phyloP scores from a whole-genome alignment of 1,140 invertebrate genomes.

The Drosophila orosa region DNA sequence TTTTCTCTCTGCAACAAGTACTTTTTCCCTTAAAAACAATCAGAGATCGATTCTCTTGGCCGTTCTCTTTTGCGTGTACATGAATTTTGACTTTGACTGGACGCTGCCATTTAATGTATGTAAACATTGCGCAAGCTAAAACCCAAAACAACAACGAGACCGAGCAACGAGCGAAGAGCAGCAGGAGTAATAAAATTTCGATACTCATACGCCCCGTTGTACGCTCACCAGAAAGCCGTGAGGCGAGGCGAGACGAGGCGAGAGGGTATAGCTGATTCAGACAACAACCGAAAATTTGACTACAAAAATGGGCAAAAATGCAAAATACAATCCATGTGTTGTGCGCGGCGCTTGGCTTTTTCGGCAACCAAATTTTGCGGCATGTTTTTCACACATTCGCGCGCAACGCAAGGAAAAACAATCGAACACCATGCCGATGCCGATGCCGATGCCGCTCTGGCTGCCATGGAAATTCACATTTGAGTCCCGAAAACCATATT shows the following conservation, averaged over 20 bases:
- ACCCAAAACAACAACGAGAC: conserved; percentile 56
- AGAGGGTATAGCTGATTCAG: conserved; percentile 63
- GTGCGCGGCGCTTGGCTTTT: conserved; percentile 63
- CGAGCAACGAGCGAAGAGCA: conserved; percentile 10
- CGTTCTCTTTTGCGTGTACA: conserved; percentile 54
- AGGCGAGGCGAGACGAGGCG: too few species aligned
- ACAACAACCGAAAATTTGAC: conserved; percentile 74
- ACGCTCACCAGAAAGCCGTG: conserved; percentile 31
- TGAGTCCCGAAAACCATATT: conserved; percentile 16
- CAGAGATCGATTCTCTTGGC: conserved; percentile 14
- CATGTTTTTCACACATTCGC: conserved; percentile 82
- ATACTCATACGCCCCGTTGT: conserved; percentile 79
- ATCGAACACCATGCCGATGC: conserved; percentile 54
- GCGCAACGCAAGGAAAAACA: conserved; percentile 63
- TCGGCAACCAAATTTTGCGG: conserved; percentile 73
- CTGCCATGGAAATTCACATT: conserved; percentile 66
- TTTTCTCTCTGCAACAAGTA: conserved; percentile 4
- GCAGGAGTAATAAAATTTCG: conserved; percentile 48
- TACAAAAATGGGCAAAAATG: conserved; percentile 82
- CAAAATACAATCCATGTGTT: conserved; percentile 62
- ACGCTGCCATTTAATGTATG: conserved; percentile 59
- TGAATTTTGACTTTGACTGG: conserved; percentile 77
- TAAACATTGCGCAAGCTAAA: conserved; percentile 79
- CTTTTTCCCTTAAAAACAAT: conserved; percentile 8
- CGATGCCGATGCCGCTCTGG: conserved; percentile 53